Evolutionary conservation across 2,797 vertebrate genomes (phyloP).

Genomic region (Passerculus sandwichensis): DNA sequence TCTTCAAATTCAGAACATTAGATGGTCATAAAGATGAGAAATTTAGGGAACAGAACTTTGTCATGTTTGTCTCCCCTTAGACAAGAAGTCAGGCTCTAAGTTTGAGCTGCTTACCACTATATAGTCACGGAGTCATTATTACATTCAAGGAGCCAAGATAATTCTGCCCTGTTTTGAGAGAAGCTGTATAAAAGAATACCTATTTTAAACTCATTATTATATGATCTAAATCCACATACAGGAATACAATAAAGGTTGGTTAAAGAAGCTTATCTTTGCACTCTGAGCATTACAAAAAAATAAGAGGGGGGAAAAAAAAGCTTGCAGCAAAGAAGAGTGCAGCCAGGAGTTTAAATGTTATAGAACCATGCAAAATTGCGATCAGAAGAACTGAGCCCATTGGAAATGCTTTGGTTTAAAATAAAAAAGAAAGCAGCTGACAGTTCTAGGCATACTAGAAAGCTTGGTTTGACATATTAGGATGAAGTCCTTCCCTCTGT

Average conservation of each 20-base stretch:
- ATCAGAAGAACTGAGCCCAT: not conserved
- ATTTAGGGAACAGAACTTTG: not conserved
- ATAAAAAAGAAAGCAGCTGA: not conserved
- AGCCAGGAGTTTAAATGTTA: not conserved
- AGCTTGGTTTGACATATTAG: not conserved
- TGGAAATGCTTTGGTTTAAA: not conserved
- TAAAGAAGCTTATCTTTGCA: not conserved
- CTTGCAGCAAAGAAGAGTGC: not conserved
- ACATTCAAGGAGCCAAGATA: not conserved
- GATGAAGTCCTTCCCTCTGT: not conserved
- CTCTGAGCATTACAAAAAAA: not conserved
- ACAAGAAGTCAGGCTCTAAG: not conserved
- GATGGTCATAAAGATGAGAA: not conserved
- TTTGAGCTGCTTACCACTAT: not conserved
- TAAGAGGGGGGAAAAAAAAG: fast-evolving
- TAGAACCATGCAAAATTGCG: not conserved
- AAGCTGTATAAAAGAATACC: not conserved
- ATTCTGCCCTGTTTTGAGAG: not conserved
- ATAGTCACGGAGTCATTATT: too few relatives aligned
- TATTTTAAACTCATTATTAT: not conserved
- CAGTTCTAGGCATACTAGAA: not conserved
- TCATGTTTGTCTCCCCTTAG: not conserved
- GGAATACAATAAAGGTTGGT: not conserved
- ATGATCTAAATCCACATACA: not conserved
- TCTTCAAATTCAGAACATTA: not conserved